Conservation (phyloP, 2,113 vertebrate species). For the Calonectris borealis region DNA sequence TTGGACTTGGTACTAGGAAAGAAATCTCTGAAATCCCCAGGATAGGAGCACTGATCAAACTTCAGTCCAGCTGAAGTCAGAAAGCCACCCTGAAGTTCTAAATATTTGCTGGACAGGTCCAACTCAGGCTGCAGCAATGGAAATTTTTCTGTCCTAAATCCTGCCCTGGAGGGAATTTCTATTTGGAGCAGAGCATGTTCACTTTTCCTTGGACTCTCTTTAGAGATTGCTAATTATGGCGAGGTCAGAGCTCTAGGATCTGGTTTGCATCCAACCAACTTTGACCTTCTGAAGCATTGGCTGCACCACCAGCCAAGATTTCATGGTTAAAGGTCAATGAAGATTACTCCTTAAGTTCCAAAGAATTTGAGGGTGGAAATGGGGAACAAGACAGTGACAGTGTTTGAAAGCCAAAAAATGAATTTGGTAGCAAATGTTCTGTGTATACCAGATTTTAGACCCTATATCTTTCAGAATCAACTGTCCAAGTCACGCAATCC, state of each 20-base stretch:
- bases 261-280: conserved; percentile 9
- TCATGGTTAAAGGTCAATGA: conserved; percentile 10
- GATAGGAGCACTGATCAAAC: background rate
- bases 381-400: background rate
- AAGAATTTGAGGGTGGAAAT: background rate
- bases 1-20: conserved; percentile 14
- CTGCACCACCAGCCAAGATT: background rate
- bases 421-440: conserved; percentile 13
- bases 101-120: background rate
- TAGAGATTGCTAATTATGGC: background rate
- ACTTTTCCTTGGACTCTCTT: conserved; percentile 20
- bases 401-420: background rate
- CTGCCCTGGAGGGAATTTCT: conserved; percentile 15
- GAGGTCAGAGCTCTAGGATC: conserved; percentile 9
- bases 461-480: background rate
- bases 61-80: background rate
- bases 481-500: background rate
- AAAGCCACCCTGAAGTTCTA: background rate
- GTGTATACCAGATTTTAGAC: background rate
- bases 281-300: conserved; percentile 32
- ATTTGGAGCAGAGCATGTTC: background rate
- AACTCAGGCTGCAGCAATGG: background rate
- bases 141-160: conserved; percentile 30
- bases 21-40: background rate
- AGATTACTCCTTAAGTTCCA: background rate